These are phyloP conservation scores for Cylloceria caligata DNA, from an alignment of 2,888 invertebrate species.

Conservation along the genomic window DNA sequence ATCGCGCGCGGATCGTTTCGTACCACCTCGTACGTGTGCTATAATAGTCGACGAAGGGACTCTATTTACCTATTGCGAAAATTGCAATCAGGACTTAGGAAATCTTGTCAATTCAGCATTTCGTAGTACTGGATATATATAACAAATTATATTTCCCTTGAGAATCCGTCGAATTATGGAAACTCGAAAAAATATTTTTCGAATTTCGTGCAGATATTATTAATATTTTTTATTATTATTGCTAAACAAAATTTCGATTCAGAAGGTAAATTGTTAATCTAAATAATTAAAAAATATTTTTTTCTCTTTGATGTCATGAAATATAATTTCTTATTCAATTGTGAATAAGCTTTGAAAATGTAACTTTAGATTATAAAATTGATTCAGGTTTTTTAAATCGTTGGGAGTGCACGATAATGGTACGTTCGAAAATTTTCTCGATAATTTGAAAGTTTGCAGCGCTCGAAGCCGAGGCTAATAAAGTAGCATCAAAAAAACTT, in stretches of 20 bases:
- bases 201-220: too few species aligned
- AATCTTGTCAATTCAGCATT: neutral
- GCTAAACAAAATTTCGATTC: too few species aligned
- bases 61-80: neutral
- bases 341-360: neutral
- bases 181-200: too few species aligned
- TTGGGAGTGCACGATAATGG: neutral
- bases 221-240: too few species aligned
- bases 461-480: slow-evolving; percentile 4
- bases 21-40: slow-evolving; percentile 9
- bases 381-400: neutral
- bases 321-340: neutral
- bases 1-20: slow-evolving; percentile 19
- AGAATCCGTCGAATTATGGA: neutral
- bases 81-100: slow-evolving; percentile 4
- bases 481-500: slow-evolving; percentile 52
- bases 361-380: neutral
- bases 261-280: too few species aligned
- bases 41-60: slow-evolving; percentile 20
- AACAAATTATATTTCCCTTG: neutral
- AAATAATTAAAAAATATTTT: too few species aligned
- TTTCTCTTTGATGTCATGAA: too few species aligned
- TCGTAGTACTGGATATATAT: neutral
- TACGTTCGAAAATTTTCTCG: neutral
- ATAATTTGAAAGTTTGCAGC: slow-evolving; percentile 12